Conservation (phyloP, 2,113 vertebrate genomes). For the Pagrus major region DNA sequence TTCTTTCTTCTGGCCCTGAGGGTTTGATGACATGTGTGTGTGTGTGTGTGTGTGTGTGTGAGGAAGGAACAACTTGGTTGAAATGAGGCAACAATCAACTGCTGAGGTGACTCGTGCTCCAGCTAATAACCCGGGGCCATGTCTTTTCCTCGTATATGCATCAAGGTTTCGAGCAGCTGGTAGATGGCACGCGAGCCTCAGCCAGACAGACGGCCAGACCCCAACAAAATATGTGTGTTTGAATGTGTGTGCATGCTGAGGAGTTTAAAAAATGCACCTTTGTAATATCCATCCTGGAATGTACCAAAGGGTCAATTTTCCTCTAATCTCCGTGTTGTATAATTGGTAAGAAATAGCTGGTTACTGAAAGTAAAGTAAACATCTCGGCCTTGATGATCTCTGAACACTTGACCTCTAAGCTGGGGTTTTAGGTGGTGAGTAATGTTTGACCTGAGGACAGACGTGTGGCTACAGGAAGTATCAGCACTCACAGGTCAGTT, state of each 20-base stretch:
- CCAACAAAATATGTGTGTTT: not conserved
- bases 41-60: too few relatives aligned
- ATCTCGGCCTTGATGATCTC: slow-evolving; percentile 11
- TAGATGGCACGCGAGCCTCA: slow-evolving; percentile 35
- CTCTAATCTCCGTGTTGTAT: too few relatives aligned
- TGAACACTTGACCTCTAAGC: slow-evolving; percentile 24
- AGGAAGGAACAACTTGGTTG: slow-evolving; percentile 19
- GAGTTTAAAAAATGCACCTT: not conserved
- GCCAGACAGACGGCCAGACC: slow-evolving; percentile 16
- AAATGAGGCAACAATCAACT: slow-evolving; percentile 58
- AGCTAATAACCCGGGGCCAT: slow-evolving; percentile 36
- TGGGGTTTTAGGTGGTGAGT: slow-evolving; percentile 25
- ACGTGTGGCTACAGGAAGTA: slow-evolving; percentile 67
- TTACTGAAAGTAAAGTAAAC: slow-evolving; percentile 12
- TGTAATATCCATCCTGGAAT: not conserved
- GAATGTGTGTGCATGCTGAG: not conserved
- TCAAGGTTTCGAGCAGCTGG: slow-evolving; percentile 17
- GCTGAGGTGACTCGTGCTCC: slow-evolving; percentile 60
- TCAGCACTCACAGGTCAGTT: slow-evolving; percentile 48
- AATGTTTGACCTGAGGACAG: slow-evolving; percentile 59
- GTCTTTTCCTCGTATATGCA: slow-evolving; percentile 26
- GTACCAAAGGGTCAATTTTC: not conserved
- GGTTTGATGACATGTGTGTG: slow-evolving; percentile 40
- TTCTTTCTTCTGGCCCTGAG: slow-evolving; percentile 53
- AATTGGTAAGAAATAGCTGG: not conserved